These are phyloP conservation scores for Chelonoidis abingdonii DNA, from an alignment of 2,113 vertebrate species.

Conservation along the genomic window DNA sequence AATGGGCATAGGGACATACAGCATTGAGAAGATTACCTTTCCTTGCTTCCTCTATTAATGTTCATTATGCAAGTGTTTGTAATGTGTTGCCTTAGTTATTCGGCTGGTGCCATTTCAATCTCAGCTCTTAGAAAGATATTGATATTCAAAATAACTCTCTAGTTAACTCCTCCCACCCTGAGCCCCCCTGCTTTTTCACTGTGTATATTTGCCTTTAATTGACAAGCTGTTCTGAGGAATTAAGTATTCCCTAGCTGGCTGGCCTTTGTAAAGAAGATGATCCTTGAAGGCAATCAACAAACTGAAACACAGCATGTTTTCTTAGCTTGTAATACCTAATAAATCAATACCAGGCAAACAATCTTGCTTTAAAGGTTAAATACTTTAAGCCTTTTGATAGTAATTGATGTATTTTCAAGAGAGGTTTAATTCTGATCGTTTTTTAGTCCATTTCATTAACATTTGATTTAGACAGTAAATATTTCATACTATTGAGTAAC, in stretches of 20 bases:
- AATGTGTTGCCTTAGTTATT: not conserved
- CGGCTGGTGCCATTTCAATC: not conserved
- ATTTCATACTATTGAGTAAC: not conserved
- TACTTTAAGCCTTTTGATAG: constrained; percentile 26
- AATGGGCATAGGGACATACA: not conserved
- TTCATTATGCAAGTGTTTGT: not conserved
- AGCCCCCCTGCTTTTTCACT: not conserved
- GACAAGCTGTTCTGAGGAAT: constrained; percentile 17
- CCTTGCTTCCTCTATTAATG: not conserved
- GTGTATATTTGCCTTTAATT: constrained; percentile 22
- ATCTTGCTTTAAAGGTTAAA: constrained; percentile 53
- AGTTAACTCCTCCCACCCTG: not conserved
- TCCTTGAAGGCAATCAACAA: constrained; percentile 35
- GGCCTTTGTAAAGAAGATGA: constrained; percentile 46
- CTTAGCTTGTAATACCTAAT: constrained; percentile 42
- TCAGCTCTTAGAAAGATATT: not conserved
- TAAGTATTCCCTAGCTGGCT: not conserved
- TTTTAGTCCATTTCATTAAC: not conserved
- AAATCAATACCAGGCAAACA: constrained; percentile 54
- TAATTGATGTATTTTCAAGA: constrained; percentile 42
- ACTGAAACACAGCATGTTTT: constrained; percentile 1
- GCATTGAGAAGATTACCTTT: not conserved
- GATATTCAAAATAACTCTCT: not conserved
- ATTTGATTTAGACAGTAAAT: constrained; percentile 34
- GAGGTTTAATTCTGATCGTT: constrained; percentile 28